Evolutionary conservation across 2,797 vertebrate species (phyloP).

Genomic region (Myotis pilosus): DNA sequence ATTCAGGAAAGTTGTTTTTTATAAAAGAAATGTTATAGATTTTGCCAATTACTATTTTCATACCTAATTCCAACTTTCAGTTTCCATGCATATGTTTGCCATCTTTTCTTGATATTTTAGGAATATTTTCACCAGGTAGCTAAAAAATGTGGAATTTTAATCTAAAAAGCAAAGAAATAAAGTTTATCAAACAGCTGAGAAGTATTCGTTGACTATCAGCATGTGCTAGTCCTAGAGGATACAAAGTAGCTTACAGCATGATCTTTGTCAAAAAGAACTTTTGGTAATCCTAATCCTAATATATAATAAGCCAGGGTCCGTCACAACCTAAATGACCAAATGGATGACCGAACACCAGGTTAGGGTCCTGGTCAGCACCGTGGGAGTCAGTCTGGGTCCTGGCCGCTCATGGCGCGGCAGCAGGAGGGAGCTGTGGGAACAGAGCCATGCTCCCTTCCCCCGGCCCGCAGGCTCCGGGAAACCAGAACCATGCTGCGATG

Average conservation of each 20-base stretch:
- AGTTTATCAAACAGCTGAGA: background rate
- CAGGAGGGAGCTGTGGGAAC: too few relatives aligned
- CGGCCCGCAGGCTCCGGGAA: too few relatives aligned
- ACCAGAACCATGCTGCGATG: too few relatives aligned
- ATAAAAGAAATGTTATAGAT: background rate
- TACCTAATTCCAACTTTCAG: background rate
- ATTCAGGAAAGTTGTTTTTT: background rate
- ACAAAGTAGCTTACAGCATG: background rate
- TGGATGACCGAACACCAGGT: too few relatives aligned
- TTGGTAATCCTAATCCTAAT: background rate
- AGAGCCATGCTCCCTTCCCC: too few relatives aligned
- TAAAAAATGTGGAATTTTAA: background rate
- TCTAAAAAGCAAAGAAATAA: background rate
- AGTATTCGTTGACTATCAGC: background rate
- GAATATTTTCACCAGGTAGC: background rate
- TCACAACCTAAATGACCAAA: too few relatives aligned
- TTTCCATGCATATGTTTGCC: background rate
- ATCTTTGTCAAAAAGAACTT: background rate
- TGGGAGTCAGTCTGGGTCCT: too few relatives aligned
- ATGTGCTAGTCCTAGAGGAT: background rate
- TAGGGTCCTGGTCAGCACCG: too few relatives aligned
- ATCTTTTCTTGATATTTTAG: background rate
- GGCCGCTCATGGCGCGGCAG: rapidly evolving
- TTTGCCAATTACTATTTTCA: background rate
- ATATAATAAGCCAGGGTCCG: too few relatives aligned